Base-by-base conservation (phyloP, 2,113 vertebrate genomes). In the Kryptolebias marmoratus region DNA sequence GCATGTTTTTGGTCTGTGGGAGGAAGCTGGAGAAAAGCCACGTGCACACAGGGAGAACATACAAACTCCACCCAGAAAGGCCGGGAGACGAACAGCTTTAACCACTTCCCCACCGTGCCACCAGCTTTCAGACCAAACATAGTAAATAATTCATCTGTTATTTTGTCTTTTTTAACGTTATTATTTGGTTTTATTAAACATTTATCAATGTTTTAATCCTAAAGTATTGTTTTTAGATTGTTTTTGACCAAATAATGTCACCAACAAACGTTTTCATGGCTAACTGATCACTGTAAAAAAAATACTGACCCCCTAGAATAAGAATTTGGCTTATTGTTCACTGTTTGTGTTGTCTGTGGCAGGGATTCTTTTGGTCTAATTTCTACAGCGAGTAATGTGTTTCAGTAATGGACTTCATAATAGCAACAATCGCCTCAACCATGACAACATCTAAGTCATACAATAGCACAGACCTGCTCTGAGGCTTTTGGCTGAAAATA, bases 401-500 rank as follows among this genome's bases (percentile, higher is more conserved):
- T 72, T 67, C 31, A 60, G 45, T 79, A 80, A 68, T 64, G 30
- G 59, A 39, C 22, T 55, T 54, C 62, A 56, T 70, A n/a, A 63
- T 28, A 56, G 62, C 57, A 71, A 68, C 30, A 16, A 74, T 81
- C 52, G 36, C 63, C 32, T 45, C 15, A 44, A 79, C 76, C 68
- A 77, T 71, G n/a, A 50, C n/a, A 30, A 12, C 39, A 70, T 61
- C 58, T 54, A 12, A 65, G 68, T 64, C 3, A 13, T 58, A 64
- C 58, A 73, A 15, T 45, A 48, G 67, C 64, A 55, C 73, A 55
- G 79, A 59, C 42, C 48, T 50, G 49, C 76, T 85, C 77, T 30
- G 70, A 73, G 77, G 58, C 79, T 73, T 68, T 50, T 18, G 67
- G 72, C 77, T 74, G 80, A 79, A 85, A 85, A 86, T 76, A 86